Evolutionary conservation across 2,113 vertebrate genomes (phyloP), one percentile per base, ranked within the genome.

Genomic region (Ifrita kowaldi): DNA sequence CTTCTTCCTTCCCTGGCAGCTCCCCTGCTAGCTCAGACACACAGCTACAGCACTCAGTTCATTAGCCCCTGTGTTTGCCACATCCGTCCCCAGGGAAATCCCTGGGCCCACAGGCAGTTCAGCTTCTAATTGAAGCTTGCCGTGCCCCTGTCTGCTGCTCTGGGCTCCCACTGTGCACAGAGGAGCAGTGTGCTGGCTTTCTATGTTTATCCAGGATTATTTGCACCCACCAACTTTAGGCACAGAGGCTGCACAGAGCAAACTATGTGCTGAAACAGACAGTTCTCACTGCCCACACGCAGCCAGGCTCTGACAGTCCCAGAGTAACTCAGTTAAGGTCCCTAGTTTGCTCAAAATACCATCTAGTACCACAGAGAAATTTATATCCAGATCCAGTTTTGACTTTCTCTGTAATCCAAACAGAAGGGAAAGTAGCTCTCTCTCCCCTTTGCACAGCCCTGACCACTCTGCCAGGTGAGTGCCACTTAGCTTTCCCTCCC

Each of bases 1-100:
- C 96, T 96, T 87, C 91, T 89, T 94, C 77, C 81, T 94, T 55
- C 59, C 41, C 57, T 74, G 80, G 89, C 81, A 92, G 89, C 80
- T 79, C 77, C 64, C 44, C 49, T 75, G 73, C 87, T 79, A 78
- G 67, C 44, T 24, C 42, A 55, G 68, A 62, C 63, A 16, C 90
- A 52, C 74, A 47, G 83, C 89, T 44, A 75, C 65, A 87, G 89
- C 87, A 33, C 74, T 47, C 65, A 8, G 74, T 41, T 70, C 69
- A 78, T 84, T 41, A 91, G 87, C 47, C 65, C 65, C 91, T 82
- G 49, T 1, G 16, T 20, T 96, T 52, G 93, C 95, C 95, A 93
- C 95, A 97, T 96, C 94, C 87, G 81, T 93, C 95, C 91, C 91
- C 81, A 96, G 95, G 94, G 95, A 95, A 96, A 96, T 91, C 95